Percentiles rank a stretch among this genome's conserved stretches.
These are phyloP conservation scores for Pitta sordida DNA, from an alignment of 2,113 vertebrate species.

Conservation along the genomic window DNA sequence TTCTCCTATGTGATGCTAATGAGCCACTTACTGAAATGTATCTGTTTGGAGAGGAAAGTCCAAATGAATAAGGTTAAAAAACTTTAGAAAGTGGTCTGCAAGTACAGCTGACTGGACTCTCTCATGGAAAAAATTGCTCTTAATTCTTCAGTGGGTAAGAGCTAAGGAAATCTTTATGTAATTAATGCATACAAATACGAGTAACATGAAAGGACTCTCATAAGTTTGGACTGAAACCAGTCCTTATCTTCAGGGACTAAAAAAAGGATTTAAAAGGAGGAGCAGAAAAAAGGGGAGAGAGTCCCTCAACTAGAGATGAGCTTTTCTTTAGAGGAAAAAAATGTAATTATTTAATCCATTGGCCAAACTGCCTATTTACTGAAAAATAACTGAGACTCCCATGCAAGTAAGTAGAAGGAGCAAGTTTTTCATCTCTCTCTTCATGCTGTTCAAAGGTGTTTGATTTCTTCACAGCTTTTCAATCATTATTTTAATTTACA, in stretches of 20 bases:
- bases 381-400: not conserved
- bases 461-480: not conserved
- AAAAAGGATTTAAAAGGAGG: not conserved
- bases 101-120: conserved; percentile 28
- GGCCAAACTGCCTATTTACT: not conserved
- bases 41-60: conserved; percentile 67
- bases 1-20: conserved; percentile 70
- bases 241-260: not conserved
- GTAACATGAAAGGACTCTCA: conserved; percentile 9
- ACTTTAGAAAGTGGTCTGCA: conserved; percentile 56
- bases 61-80: conserved; percentile 68
- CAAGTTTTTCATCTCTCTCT: not conserved
- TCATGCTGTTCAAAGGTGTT: not conserved
- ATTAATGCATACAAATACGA: not conserved
- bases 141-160: conserved; percentile 32
- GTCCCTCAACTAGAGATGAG: not conserved
- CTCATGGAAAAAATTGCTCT: conserved; percentile 19
- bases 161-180: conserved; percentile 36
- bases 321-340: not conserved
- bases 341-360: not conserved
- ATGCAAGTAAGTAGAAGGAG: not conserved
- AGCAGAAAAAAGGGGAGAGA: not conserved
- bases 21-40: conserved; percentile 73
- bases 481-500: not conserved
- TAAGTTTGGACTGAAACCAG: conserved; percentile 6